Percentiles rank a stretch among this genome's conserved stretches.
phyloP scores from a whole-genome alignment of 2,113 vertebrate genomes.

The Nerophis ophidion region DNA sequence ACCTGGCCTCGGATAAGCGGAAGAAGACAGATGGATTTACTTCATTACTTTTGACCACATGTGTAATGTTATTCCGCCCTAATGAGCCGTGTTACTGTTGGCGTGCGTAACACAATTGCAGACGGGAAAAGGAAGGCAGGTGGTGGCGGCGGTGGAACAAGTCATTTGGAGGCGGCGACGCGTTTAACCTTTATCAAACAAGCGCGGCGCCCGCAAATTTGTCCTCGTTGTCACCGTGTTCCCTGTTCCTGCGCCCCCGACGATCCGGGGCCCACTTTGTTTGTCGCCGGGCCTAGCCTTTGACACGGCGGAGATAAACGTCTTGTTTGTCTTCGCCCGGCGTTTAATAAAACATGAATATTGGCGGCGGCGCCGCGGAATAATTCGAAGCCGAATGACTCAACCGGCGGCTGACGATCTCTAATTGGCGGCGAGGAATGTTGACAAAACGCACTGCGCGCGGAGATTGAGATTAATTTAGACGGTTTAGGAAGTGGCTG shows the following conservation, averaged over 20 bases:
- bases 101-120: neutral
- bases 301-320: conserved; percentile 25
- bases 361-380: conserved; percentile 30
- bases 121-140: no score
- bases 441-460: conserved; percentile 41
- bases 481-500: conserved; percentile 17
- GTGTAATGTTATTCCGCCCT: no score
- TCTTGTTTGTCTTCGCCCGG: conserved; percentile 35
- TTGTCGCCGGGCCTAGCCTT: neutral
- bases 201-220: neutral
- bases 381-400: conserved; percentile 35
- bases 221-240: neutral
- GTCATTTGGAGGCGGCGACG: neutral
- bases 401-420: conserved; percentile 28
- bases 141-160: neutral
- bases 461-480: conserved; percentile 23
- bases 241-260: neutral
- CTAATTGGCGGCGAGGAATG: conserved; percentile 30
- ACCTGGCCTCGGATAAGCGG: no score
- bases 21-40: no score
- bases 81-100: no score
- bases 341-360: conserved; percentile 40
- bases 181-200: conserved; percentile 5
- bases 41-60: no score
- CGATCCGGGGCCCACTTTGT: neutral